A percentile compares a stretch with the other conserved stretches of the same genome.
phyloP scores from a whole-genome alignment of 2,888 invertebrate genomes.

The Ephialtes manifestator region DNA sequence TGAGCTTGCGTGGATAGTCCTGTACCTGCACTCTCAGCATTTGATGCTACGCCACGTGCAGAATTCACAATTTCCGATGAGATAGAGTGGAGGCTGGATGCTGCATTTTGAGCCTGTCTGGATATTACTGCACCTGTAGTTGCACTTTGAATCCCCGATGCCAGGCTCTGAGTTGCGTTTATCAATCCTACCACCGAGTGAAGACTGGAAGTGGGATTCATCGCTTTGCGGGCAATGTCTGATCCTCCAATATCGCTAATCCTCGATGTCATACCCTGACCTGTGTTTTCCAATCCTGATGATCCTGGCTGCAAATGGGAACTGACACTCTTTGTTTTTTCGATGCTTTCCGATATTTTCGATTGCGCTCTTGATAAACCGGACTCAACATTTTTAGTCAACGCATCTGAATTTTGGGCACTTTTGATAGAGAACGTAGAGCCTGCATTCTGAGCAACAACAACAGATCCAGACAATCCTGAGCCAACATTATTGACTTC shows the following conservation, averaged over 20 bases:
- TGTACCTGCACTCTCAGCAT: too few species aligned
- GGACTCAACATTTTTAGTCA: background rate
- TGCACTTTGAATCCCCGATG: background rate
- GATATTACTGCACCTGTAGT: background rate
- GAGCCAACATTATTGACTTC: background rate
- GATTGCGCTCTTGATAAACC: background rate
- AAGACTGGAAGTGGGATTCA: background rate
- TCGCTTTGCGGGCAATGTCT: background rate
- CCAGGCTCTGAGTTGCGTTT: background rate
- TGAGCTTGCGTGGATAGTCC: too few species aligned
- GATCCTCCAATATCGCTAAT: background rate
- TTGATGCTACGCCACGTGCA: too few species aligned
- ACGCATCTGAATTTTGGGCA: background rate
- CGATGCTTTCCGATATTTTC: background rate
- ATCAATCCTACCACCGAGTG: background rate
- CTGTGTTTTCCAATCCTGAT: slow-evolving; percentile 1
- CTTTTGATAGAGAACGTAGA: background rate
- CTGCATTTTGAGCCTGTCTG: too few species aligned
- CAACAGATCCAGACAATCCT: background rate
- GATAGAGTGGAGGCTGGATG: too few species aligned
- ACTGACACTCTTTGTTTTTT: background rate
- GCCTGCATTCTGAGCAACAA: background rate
- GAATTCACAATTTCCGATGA: too few species aligned
- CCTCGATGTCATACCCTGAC: background rate
- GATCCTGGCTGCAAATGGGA: background rate